Evolutionary conservation across 1,140 invertebrate genomes (phyloP), one percentile per base, ranked within the genome.

Genomic region (Eurosta solidaginis): DNA sequence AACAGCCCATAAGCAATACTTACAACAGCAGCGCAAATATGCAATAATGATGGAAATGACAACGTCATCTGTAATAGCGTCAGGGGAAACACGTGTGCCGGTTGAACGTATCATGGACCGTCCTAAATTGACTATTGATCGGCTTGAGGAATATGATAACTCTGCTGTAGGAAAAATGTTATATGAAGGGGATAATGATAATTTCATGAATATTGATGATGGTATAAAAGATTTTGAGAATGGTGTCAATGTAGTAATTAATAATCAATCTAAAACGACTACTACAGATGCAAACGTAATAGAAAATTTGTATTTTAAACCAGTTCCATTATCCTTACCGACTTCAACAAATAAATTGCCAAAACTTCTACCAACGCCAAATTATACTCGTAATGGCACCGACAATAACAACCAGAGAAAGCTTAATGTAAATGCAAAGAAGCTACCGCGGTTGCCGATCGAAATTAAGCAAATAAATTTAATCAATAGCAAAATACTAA

Each of bases 21-120:
- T 84, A 12, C 82, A 85, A 29, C 84, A 84, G 25, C 83, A 85
- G 42, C 82, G 85, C 4, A 84, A 83, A 74, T 78, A 84, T 9
- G 85, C 85, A 6, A 79, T 87, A 6, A 83, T 87, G 81, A 83
- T 87, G 82, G 85, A 83, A 42, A 87, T 87, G 85, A 87, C 85
- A 73, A 87, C 85, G 25, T 84, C 85, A 14, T 87, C 85, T 54
- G 85, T 87, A 68, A 86, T 86, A 82, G 85, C 85, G 74, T 86
- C 85, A 73, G 85, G 85, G 12, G 85, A 86, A 78, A 86, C 83
- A 40, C 83, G 85, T 63, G 44, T 76, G 22, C 77, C 77, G 20
- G 33, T 68, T 17, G 40, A 68, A 29, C 59, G 59, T 12, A 36
- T 7, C 7, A 40, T 7, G 14, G 54, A 36, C 29, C 27, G 14